Base-by-base conservation (phyloP, 2,797 vertebrate genomes). In the Pipistrellus pipistrellus region DNA sequence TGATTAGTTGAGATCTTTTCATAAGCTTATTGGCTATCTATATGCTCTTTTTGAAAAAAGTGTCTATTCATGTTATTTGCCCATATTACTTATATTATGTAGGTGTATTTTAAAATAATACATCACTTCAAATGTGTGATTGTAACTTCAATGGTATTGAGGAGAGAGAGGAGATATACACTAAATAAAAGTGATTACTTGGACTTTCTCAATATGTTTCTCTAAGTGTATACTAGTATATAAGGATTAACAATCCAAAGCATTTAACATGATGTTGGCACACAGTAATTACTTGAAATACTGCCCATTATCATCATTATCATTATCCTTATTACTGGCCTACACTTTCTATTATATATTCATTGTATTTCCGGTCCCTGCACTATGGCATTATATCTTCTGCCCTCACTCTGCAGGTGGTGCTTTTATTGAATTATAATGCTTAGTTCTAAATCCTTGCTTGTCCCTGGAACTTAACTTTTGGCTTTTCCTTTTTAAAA, bases 401-500 rank as follows among this genome's bases (percentile, higher is more conserved):
- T 30, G 76, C 44, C 48, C 35, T 57, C 41, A 62, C 10, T 32
- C 35, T 75, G 25, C 9, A 85, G 57, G 13, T 48, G 51, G 71
- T 21, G 4, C 3, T 27, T 82, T 76, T 44, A 55, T 38, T 85
- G 30, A 25, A 18, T 83, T 84, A 48, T 57, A 25, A 71, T 90
- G 30, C n/a, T 78, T 51, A 20, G 4, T 44, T 83, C 27, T 92
- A 78, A 93, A 57, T 46, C 32, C 38, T 81, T 8, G 21, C 13
- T 75, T 57, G 53, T 21, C 1, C 46, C 57, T 77, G 46, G 27
- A 75, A 82, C 35, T 82, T 78, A 12, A 62, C 32, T 69, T 92
- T 80, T 66, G 13, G 0, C 0, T 93, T 92, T 71, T 17, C 64
- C 48, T 35, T 91, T 93, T 69, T 15, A 13, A 92, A 93, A 93